Percentiles rank a stretch among this genome's conserved stretches.
Evolutionary conservation across 2,113 vertebrate genomes (phyloP).

Genomic region (Bombycilla garrulus): DNA sequence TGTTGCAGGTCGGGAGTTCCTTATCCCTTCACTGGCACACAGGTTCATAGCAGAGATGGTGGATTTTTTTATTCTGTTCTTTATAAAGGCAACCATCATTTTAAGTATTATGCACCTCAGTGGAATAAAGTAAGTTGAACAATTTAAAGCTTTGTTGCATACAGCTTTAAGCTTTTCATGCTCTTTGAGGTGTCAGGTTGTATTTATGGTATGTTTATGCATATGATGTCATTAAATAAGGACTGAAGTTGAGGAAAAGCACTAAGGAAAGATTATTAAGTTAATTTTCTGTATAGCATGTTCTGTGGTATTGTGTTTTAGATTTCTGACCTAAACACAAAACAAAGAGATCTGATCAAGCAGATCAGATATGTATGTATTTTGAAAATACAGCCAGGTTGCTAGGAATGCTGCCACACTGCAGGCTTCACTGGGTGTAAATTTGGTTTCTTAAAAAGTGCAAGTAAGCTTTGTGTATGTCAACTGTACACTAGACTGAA

Average conservation of each 20-base stretch:
- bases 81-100: constrained; percentile 92
- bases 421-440: not conserved
- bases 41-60: constrained; percentile 93
- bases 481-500: not conserved
- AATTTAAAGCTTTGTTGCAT: not conserved
- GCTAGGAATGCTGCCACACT: not conserved
- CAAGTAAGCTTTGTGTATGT: not conserved
- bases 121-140: constrained; percentile 91
- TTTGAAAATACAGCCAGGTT: not conserved
- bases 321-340: not conserved
- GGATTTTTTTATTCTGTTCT: constrained; percentile 95
- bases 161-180: not conserved
- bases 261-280: not conserved
- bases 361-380: not conserved
- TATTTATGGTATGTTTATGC: not conserved
- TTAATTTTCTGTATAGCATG: not conserved
- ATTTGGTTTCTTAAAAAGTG: not conserved
- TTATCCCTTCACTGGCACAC: constrained; percentile 89
- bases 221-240: not conserved
- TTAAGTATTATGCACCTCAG: constrained; percentile 94
- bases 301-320: not conserved
- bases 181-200: not conserved
- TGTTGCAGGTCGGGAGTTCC: constrained; percentile 86
- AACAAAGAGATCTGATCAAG: not conserved
- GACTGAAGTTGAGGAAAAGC: not conserved